A percentile compares a stretch with the other conserved stretches of the same genome.
Conservation (phyloP, 2,797 vertebrate genomes). For the Sebastes minor region DNA sequence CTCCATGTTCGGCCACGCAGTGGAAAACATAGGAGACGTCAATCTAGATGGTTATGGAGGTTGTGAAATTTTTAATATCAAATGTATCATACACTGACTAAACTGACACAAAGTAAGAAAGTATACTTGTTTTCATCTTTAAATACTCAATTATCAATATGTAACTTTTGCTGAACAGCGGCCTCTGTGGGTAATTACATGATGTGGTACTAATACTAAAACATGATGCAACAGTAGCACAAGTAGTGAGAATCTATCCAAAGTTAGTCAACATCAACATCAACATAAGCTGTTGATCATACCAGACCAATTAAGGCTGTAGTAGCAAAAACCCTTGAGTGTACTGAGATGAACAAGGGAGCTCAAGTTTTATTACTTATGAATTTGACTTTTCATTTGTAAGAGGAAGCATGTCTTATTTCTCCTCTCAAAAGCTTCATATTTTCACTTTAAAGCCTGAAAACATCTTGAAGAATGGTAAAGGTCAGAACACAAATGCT, state of each 20-base stretch:
- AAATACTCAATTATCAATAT: not conserved
- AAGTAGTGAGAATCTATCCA: too few species aligned
- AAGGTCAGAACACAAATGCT: too few species aligned
- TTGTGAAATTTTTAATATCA: slow-evolving; percentile 49
- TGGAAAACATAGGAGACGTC: slow-evolving; percentile 90
- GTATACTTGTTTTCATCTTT: not conserved
- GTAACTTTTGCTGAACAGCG: not conserved
- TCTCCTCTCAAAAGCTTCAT: not conserved
- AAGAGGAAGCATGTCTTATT: not conserved
- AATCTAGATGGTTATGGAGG: slow-evolving; percentile 92
- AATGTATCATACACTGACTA: not conserved
- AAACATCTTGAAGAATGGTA: not conserved
- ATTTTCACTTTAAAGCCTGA: not conserved
- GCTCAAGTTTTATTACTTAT: not conserved
- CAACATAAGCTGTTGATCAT: not conserved
- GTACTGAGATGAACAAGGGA: not conserved
- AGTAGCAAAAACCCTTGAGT: not conserved
- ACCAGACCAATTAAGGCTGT: not conserved
- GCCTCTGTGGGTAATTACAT: not conserved
- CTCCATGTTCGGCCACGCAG: slow-evolving; percentile 94
- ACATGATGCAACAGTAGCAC: not conserved
- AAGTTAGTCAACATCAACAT: too few species aligned
- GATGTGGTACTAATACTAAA: not conserved
- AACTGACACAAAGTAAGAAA: not conserved
- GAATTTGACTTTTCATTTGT: not conserved